Evolutionary conservation across 2,113 vertebrate species (phyloP).

Genomic region (Tichodroma muraria): DNA sequence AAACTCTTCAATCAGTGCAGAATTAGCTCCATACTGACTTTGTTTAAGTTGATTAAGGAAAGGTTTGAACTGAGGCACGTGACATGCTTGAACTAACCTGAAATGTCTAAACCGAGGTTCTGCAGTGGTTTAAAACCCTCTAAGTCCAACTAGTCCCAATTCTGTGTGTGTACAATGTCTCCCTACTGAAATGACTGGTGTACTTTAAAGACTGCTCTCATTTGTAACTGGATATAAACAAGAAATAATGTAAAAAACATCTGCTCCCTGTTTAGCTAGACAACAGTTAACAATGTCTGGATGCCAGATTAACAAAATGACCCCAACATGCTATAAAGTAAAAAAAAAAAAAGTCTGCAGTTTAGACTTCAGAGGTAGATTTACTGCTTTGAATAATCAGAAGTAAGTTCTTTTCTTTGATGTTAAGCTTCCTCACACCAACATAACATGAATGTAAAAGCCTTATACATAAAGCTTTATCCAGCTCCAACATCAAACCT

Average conservation of each 20-base stretch:
- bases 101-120: neutral
- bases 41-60: neutral
- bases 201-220: neutral
- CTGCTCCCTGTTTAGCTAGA: slow-evolving; percentile 3
- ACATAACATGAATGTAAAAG: neutral
- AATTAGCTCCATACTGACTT: neutral
- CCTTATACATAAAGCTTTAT: neutral
- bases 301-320: slow-evolving; percentile 13
- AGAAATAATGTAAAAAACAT: slow-evolving; percentile 32
- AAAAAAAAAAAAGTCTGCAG: neutral
- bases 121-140: neutral
- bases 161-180: neutral
- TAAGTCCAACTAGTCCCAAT: neutral
- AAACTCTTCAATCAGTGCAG: neutral
- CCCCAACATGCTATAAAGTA: neutral
- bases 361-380: slow-evolving; percentile 2
- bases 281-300: slow-evolving; percentile 33
- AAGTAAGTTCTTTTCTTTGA: neutral
- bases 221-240: slow-evolving; percentile 15
- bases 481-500: neutral
- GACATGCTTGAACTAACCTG: neutral
- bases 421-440: neutral
- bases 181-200: neutral
- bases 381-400: slow-evolving; percentile 12
- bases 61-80: neutral